These are phyloP conservation scores for Danio tinwini DNA, from an alignment of 2,797 vertebrate genomes.

Conservation along the genomic window DNA sequence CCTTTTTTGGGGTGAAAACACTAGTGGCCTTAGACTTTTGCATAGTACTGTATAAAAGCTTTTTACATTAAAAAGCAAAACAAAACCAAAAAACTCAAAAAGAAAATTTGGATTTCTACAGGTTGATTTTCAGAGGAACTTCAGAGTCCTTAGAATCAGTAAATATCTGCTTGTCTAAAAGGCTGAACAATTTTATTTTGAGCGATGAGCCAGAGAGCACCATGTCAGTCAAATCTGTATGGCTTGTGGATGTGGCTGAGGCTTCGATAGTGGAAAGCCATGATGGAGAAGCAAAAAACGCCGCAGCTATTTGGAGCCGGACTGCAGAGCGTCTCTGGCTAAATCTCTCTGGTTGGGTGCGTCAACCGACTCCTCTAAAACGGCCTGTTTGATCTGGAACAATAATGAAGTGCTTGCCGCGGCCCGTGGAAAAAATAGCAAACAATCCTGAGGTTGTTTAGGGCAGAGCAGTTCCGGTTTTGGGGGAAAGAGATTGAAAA, in stretches of 20 bases:
- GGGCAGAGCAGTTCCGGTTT: constrained; percentile 76
- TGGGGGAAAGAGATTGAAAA: constrained; percentile 59
- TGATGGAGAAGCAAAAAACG: constrained; percentile 44
- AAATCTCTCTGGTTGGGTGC: constrained; percentile 69
- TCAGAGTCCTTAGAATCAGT: constrained; percentile 21
- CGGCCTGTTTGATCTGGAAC: constrained; percentile 74
- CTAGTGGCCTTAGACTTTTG: too few species aligned
- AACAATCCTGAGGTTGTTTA: constrained; percentile 77
- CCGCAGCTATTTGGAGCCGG: constrained; percentile 75
- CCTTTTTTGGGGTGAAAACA: too few species aligned
- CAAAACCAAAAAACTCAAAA: too few species aligned
- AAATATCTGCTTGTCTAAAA: neutral
- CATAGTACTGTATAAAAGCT: too few species aligned
- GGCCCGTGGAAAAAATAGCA: constrained; percentile 73
- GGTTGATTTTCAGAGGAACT: constrained; percentile 13
- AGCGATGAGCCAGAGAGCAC: constrained; percentile 16
- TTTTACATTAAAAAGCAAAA: too few species aligned
- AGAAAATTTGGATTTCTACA: neutral
- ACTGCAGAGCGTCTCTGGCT: constrained; percentile 61
- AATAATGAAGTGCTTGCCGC: constrained; percentile 72
- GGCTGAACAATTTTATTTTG: constrained; percentile 15
- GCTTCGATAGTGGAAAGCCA: constrained; percentile 51
- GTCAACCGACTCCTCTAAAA: constrained; percentile 68
- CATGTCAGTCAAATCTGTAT: constrained; percentile 8
- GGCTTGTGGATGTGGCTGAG: constrained; percentile 39